Evolutionary conservation across 2,888 invertebrate species (phyloP), one percentile per base, ranked within the genome.

Genomic region (Melieria crassipennis): DNA sequence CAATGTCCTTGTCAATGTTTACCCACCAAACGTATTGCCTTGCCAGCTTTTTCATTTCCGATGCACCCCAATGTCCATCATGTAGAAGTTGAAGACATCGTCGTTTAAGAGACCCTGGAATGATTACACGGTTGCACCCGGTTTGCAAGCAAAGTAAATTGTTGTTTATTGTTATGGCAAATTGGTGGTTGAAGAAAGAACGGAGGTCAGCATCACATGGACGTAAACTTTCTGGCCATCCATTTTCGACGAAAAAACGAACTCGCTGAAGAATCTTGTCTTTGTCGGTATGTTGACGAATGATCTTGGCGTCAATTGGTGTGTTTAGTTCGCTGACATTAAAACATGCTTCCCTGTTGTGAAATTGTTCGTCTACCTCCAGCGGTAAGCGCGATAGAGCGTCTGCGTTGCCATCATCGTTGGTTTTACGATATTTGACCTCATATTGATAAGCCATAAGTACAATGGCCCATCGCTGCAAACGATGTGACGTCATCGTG

Each of bases 381-480:
- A 64, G 42, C 16, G 75, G 76, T 46, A 75, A 64, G 0, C 73
- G 71, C 3, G 77, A 77, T n/a, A 77, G 48, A 1, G 68, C 74
- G 47, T 75, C 76, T 5, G 76, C 75, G 50, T 76, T 77, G 11
- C 70, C 68, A 64, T 75, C 75, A 11, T 74, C 72, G 1, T 56
- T 30, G 10, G 73, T 76, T 57, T 74, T 65, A 4, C 74, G 68
- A 47, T 78, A 77, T 42, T 69, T 73, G 16, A 74, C 72, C 1
- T 70, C 67, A 7, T 58, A 70, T 52, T 70, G 64, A 48, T 72
- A 72, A 5, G 72, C 72, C 72, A 74, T 74, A 7, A 71, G 71
- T 11, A 65, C 71, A 1, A 69, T 43, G 9, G 69, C 69, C 73
- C 73, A 73, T 13, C 73, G 60, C 52, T 71, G 71, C 4, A 71